These are phyloP conservation scores for Elanus axillaris DNA, from an alignment of 2,113 vertebrate genomes.

Conservation along the genomic window DNA sequence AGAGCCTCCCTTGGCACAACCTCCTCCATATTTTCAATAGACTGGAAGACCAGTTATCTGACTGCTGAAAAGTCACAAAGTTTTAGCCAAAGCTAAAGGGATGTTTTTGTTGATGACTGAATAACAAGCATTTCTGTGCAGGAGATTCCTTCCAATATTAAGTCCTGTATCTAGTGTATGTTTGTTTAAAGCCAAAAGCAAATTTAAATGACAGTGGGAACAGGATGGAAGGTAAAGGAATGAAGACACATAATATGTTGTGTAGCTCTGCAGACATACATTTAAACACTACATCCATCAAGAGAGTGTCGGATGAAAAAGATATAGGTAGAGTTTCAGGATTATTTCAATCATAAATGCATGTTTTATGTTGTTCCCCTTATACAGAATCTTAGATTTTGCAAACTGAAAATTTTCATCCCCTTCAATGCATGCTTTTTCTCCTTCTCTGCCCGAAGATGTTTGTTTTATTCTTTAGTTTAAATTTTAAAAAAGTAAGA, in stretches of 20 bases:
- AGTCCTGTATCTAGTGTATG: background rate
- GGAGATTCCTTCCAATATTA: background rate
- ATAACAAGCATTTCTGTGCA: background rate
- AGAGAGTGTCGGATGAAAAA: background rate
- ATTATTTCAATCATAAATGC: background rate
- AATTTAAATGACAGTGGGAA: background rate
- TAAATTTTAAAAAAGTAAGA: background rate
- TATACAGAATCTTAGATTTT: background rate
- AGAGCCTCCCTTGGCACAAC: rapidly evolving
- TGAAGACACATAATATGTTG: background rate
- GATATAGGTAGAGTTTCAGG: background rate
- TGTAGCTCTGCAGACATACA: background rate
- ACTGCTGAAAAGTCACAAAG: background rate
- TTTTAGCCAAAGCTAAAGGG: background rate
- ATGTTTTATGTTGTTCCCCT: background rate
- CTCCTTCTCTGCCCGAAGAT: background rate
- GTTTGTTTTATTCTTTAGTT: background rate
- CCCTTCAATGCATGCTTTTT: background rate
- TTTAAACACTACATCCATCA: background rate
- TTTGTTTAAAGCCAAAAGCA: background rate
- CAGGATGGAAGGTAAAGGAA: background rate
- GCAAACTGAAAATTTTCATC: background rate
- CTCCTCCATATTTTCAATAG: background rate
- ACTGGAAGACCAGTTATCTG: background rate
- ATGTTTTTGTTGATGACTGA: background rate